Percentiles rank a stretch among this genome's conserved stretches.
phyloP scores from a whole-genome alignment of 2,797 vertebrate genomes.

The Novumbra hubbsi region DNA sequence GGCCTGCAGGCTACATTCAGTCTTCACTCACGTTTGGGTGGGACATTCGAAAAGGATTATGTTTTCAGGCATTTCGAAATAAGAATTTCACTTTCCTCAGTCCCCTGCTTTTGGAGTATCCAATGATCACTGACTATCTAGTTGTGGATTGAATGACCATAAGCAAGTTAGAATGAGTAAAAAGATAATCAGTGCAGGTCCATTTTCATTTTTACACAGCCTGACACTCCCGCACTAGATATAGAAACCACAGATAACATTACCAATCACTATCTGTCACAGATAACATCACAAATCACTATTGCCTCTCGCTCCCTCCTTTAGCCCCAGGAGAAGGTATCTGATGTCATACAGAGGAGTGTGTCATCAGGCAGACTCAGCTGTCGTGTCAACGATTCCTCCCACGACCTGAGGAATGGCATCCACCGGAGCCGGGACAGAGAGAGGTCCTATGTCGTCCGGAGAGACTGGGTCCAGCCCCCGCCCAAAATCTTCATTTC shows the following conservation, averaged over 20 bases:
- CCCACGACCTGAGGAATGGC: conserved; percentile 62
- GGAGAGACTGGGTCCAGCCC: conserved; percentile 70
- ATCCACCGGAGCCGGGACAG: conserved; percentile 68
- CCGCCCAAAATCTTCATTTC: conserved; percentile 82
- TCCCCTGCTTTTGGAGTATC: not conserved
- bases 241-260: not conserved
- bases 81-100: not conserved
- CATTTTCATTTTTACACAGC: not conserved
- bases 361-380: conserved; percentile 78
- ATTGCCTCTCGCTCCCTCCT: not conserved
- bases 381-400: conserved; percentile 69
- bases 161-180: not conserved
- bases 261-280: not conserved
- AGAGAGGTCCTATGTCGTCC: conserved; percentile 71
- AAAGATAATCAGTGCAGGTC: not conserved
- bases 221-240: not conserved
- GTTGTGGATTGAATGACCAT: not conserved
- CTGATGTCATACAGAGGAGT: conserved; percentile 75
- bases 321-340: conserved; percentile 77
- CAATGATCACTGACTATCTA: not conserved
- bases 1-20: not conserved
- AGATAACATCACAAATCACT: not conserved
- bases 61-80: not conserved
- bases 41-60: not conserved
- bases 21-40: not conserved